Conservation (phyloP, 2,113 vertebrate species). For the Poecilia latipinna region DNA sequence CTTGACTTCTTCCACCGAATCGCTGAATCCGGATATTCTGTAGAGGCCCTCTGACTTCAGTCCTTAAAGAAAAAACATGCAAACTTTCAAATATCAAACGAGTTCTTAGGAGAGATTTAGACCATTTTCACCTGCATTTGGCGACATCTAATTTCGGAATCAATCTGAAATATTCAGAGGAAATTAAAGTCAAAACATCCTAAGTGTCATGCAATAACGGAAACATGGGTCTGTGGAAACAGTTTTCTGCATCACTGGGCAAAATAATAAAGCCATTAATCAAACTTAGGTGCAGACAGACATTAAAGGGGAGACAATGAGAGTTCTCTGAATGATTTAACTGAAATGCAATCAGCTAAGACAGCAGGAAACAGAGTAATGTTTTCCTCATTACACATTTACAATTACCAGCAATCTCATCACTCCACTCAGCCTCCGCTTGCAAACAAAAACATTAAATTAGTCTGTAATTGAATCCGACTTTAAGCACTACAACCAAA, state of each 20-base stretch:
- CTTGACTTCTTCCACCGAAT: constrained; percentile 76
- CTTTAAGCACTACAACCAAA: constrained; percentile 53
- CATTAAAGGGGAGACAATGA: constrained; percentile 65
- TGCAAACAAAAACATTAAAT: constrained; percentile 36
- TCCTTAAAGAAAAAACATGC: constrained; percentile 57
- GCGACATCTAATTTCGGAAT: constrained; percentile 47
- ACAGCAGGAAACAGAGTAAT: constrained; percentile 69
- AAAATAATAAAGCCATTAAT: constrained; percentile 79
- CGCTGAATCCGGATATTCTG: constrained; percentile 77
- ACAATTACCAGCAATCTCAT: constrained; percentile 68
- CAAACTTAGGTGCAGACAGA: constrained; percentile 65
- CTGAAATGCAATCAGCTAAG: constrained; percentile 67
- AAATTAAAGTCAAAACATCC: constrained; percentile 54
- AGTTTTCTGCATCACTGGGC: constrained; percentile 68
- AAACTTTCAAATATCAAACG: constrained; percentile 36
- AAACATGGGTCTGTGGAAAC: constrained; percentile 58
- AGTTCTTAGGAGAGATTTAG: constrained; percentile 28
- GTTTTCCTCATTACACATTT: constrained; percentile 67
- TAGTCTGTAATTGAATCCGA: constrained; percentile 36
- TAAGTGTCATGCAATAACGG: constrained; percentile 41
- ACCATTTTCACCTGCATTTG: constrained; percentile 30
- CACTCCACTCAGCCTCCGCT: constrained; percentile 39
- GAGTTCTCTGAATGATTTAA: constrained; percentile 65
- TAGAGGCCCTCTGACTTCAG: constrained; percentile 76
- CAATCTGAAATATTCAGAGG: constrained; percentile 58